Conservation (phyloP, 2,888 invertebrate species). For the Chrysina gloriosa region DNA sequence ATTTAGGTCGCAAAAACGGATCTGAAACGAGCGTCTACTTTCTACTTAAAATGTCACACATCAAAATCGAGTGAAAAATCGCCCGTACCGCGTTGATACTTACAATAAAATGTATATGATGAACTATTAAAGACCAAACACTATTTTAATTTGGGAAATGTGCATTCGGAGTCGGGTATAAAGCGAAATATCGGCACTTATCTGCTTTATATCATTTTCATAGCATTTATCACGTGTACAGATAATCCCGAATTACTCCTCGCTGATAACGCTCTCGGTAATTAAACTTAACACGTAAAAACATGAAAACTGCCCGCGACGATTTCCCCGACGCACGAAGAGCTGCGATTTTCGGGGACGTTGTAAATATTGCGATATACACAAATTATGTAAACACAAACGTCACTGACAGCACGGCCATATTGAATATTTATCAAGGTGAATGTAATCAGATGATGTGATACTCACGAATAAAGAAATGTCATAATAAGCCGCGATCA, state of each 20-base stretch:
- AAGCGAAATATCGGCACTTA: constrained; percentile 50
- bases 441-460: constrained; percentile 48
- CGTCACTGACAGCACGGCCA: constrained; percentile 63
- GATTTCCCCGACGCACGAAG: constrained; percentile 5
- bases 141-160: constrained; percentile 53
- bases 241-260: constrained; percentile 49
- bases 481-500: too few species aligned
- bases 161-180: constrained; percentile 46
- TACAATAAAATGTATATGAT: constrained; percentile 61
- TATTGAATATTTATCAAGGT: constrained; percentile 58
- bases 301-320: constrained; percentile 9
- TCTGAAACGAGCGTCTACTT: constrained; percentile 60
- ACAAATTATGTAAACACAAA: constrained; percentile 65
- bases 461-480: constrained; percentile 34
- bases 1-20: constrained; percentile 64
- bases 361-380: constrained; percentile 52
- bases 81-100: constrained; percentile 51
- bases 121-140: constrained; percentile 59
- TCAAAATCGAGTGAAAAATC: constrained; percentile 46
- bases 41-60: constrained; percentile 60
- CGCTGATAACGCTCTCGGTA: constrained; percentile 45
- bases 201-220: constrained; percentile 54
- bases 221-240: constrained; percentile 53
- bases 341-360: constrained; percentile 22
- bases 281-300: constrained; percentile 37